These are phyloP conservation scores for Phalera bucephala DNA, from an alignment of 2,888 invertebrate species.

Conservation along the genomic window DNA sequence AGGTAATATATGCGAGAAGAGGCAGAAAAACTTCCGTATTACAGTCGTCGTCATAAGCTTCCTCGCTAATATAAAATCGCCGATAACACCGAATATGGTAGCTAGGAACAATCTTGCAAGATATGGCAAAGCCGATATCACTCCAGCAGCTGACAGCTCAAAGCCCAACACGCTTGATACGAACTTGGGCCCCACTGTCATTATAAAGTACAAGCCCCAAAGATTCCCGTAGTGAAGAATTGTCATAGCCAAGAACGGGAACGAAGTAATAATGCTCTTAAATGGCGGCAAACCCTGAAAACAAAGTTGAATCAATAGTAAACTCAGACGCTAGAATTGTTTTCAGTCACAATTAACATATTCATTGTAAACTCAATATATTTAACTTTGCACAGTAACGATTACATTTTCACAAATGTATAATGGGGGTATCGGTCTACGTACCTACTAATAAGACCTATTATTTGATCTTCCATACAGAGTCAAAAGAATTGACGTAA, in stretches of 20 bases:
- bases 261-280: constrained; percentile 82
- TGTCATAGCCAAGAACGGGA: constrained; percentile 87
- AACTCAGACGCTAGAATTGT: not conserved
- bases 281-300: constrained; percentile 87
- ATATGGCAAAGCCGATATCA: constrained; percentile 88
- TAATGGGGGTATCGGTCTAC: constrained; percentile 21
- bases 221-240: constrained; percentile 89
- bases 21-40: constrained; percentile 85
- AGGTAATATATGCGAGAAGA: constrained; percentile 84
- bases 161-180: constrained; percentile 89
- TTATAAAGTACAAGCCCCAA: constrained; percentile 89
- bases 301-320: constrained; percentile 10
- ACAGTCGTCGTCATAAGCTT: constrained; percentile 66
- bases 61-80: constrained; percentile 82
- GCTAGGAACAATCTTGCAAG: constrained; percentile 86
- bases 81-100: constrained; percentile 87
- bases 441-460: constrained; percentile 8
- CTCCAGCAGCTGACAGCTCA: constrained; percentile 87
- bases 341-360: constrained; percentile 6
- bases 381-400: constrained; percentile 8
- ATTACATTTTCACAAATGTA: constrained; percentile 16
- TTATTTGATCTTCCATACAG: constrained; percentile 12
- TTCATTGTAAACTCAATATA: constrained; percentile 11
- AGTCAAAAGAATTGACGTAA: constrained; percentile 11
- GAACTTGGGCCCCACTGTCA: constrained; percentile 90